Percentiles rank a stretch among this genome's conserved stretches.
Evolutionary conservation across 2,888 invertebrate genomes (phyloP).

Genomic region (Tridacna crocea): DNA sequence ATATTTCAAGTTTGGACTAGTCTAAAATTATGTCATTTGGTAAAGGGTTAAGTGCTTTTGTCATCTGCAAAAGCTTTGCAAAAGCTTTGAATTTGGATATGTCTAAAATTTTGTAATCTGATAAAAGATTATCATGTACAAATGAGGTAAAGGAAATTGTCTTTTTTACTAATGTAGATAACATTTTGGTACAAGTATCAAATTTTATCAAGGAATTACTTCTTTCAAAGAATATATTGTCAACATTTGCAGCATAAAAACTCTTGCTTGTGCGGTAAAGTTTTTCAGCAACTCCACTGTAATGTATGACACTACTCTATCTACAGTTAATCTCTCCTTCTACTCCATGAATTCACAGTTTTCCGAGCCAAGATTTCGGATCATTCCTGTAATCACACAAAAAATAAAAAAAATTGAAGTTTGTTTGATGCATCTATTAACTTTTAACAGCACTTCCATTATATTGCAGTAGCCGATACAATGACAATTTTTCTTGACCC

Average conservation of each 20-base stretch:
- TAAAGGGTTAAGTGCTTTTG: too few species aligned
- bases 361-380: conserved; percentile 56
- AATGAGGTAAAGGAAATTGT: too few species aligned
- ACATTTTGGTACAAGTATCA: not conserved
- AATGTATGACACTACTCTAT: too few species aligned
- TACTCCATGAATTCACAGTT: conserved; percentile 32
- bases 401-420: not conserved
- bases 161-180: not conserved
- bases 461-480: not conserved
- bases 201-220: not conserved
- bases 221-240: not conserved
- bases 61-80: too few species aligned
- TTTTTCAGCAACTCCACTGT: too few species aligned
- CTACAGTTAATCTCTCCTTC: not conserved
- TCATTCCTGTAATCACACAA: conserved; percentile 56
- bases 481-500: too few species aligned
- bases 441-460: not conserved
- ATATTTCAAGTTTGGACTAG: too few species aligned
- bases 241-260: not conserved
- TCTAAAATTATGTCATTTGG: too few species aligned
- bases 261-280: not conserved
- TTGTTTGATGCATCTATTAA: not conserved
- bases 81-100: too few species aligned
- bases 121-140: too few species aligned
- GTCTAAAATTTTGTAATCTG: too few species aligned